These are phyloP conservation scores for Drosophila punjabiensis DNA, from an alignment of 1,140 invertebrate genomes.

Conservation along the genomic window DNA sequence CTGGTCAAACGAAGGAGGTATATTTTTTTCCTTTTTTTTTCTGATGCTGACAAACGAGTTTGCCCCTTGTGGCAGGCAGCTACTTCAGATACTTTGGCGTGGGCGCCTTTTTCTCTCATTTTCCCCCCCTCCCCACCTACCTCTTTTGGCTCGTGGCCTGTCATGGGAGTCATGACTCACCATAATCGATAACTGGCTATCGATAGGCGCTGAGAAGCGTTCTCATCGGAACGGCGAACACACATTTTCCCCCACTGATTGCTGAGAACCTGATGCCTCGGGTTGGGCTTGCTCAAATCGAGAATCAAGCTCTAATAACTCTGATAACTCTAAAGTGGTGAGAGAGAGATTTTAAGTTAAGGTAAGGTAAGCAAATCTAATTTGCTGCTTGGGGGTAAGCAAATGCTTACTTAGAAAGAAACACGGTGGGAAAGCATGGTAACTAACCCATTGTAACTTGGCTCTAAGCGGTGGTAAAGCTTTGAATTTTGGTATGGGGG, in stretches of 20 bases:
- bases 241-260: slow-evolving; percentile 25
- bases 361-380: slow-evolving; percentile 6
- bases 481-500: background rate
- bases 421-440: background rate
- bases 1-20: slow-evolving; percentile 24
- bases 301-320: slow-evolving; percentile 27
- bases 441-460: slow-evolving; percentile 10
- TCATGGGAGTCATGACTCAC: slow-evolving; percentile 53
- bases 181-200: slow-evolving; percentile 50
- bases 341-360: background rate
- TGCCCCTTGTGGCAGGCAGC: slow-evolving; percentile 48
- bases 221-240: slow-evolving; percentile 32
- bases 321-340: background rate
- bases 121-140: background rate
- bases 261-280: slow-evolving; percentile 45
- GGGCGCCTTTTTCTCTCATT: slow-evolving; percentile 28
- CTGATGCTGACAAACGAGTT: slow-evolving; percentile 47
- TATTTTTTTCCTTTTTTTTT: background rate
- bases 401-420: slow-evolving; percentile 2
- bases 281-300: slow-evolving; percentile 14
- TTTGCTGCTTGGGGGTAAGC: slow-evolving; percentile 5
- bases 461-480: background rate
- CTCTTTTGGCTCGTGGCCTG: slow-evolving; percentile 56
- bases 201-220: slow-evolving; percentile 37
- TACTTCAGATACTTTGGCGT: slow-evolving; percentile 48